phyloP scores from a whole-genome alignment of 2,113 vertebrate genomes.

The Chelonoidis abingdonii region DNA sequence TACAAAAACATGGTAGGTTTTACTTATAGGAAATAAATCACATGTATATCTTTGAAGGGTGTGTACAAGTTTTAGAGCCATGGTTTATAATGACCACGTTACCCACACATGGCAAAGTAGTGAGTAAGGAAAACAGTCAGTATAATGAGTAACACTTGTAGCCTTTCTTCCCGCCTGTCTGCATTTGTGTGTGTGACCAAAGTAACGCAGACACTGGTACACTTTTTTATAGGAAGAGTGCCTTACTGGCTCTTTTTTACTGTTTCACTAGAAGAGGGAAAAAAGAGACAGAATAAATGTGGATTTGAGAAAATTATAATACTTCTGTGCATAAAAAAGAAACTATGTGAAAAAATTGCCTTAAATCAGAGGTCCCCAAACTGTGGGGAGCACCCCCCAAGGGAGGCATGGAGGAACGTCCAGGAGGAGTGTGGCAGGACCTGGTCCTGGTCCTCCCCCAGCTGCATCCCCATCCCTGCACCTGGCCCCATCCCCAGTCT shows the following conservation, averaged over 20 bases:
- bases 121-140: background rate
- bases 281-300: background rate
- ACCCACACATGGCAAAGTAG: background rate
- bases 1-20: background rate
- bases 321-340: background rate
- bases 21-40: background rate
- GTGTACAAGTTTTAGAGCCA: background rate
- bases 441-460: too few relatives aligned
- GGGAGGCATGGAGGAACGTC: too few relatives aligned
- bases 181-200: background rate
- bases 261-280: background rate
- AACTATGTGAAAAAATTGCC: background rate
- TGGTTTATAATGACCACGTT: accelerated
- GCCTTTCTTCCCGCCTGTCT: background rate
- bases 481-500: too few relatives aligned
- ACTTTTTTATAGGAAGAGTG: background rate
- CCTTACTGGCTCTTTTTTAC: background rate
- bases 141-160: background rate
- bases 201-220: background rate
- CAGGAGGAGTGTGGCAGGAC: too few relatives aligned
- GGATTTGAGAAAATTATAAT: background rate
- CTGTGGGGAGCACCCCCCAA: too few relatives aligned
- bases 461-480: too few relatives aligned
- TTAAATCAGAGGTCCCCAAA: too few relatives aligned
- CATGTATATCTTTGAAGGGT: background rate